Percentiles rank a stretch among this genome's conserved stretches.
These are phyloP conservation scores for Eupithecia pulchellata DNA, from an alignment of 2,888 invertebrate species.

Conservation along the genomic window DNA sequence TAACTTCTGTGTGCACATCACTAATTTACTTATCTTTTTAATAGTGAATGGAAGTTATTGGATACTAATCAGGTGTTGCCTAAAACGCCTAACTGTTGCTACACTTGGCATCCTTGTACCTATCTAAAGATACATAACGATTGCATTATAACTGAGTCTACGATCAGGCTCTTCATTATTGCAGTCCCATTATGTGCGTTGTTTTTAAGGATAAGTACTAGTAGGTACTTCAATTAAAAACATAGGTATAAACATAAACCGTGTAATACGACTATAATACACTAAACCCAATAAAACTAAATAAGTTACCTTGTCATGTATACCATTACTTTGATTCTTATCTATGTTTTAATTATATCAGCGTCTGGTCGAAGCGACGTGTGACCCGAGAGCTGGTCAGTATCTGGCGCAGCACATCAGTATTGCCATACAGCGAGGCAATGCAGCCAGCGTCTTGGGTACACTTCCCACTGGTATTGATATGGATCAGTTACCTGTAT, in stretches of 20 bases:
- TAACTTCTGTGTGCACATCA: constrained; percentile 4
- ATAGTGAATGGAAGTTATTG: constrained; percentile 32
- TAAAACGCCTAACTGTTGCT: constrained; percentile 12
- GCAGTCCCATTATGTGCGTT: not conserved
- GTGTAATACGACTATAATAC: not conserved
- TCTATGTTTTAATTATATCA: no score
- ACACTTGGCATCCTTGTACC: not conserved
- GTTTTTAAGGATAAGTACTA: no score
- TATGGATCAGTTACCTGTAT: no score
- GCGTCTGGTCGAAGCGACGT: no score
- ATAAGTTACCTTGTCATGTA: no score
- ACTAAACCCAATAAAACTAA: no score
- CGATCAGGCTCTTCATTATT: not conserved
- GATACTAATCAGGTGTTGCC: constrained; percentile 26
- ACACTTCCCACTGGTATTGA: no score
- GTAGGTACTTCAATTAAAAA: not conserved
- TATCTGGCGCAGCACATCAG: no score
- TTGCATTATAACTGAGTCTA: not conserved
- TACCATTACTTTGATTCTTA: no score
- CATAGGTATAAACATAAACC: not conserved
- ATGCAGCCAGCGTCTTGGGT: no score
- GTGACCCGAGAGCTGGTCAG: no score
- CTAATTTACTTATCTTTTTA: constrained; percentile 45
- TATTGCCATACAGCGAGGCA: no score
- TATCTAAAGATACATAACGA: not conserved